Percentiles rank a stretch among this genome's conserved stretches.
phyloP scores from a whole-genome alignment of 64 coral and sea anemone species.

The Dendronephthya gigantea region DNA sequence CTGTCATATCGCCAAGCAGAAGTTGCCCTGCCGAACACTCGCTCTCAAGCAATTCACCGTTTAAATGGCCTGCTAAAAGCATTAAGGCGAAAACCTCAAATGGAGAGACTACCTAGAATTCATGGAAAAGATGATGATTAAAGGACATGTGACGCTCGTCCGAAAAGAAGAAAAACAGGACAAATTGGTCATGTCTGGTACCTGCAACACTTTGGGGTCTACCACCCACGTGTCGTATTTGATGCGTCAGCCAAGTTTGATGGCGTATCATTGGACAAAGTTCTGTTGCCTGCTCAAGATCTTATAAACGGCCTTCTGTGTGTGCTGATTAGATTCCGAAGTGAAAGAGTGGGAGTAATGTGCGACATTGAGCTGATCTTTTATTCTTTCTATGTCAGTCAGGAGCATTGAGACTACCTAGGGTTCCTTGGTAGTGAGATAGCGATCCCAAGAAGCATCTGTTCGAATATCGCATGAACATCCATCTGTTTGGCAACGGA shows the following conservation, averaged over 20 bases:
- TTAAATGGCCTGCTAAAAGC: background rate
- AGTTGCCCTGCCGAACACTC: background rate
- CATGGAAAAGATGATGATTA: background rate
- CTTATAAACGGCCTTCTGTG: slow-evolving; percentile 32
- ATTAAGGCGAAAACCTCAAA: slow-evolving; percentile 11
- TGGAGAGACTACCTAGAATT: slow-evolving; percentile 28
- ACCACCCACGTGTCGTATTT: background rate
- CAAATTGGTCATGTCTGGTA: background rate
- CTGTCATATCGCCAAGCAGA: too few relatives aligned
- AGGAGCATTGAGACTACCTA: background rate
- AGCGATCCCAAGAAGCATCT: background rate
- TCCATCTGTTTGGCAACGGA: slow-evolving; percentile 17
- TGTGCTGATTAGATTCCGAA: background rate
- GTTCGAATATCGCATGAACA: slow-evolving; percentile 23
- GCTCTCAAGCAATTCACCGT: background rate
- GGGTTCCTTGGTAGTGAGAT: slow-evolving; percentile 13
- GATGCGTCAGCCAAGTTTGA: background rate
- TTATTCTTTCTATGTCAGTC: slow-evolving; percentile 11
- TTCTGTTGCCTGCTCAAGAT: slow-evolving; percentile 16
- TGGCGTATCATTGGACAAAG: slow-evolving; percentile 3
- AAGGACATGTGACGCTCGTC: slow-evolving; percentile 15
- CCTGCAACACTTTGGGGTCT: background rate
- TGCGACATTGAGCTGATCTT: slow-evolving; percentile 38
- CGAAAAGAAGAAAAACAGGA: background rate
- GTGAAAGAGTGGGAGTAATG: slow-evolving; percentile 9